Conservation (phyloP, 1,140 invertebrate species). For the Papilio machaon region DNA sequence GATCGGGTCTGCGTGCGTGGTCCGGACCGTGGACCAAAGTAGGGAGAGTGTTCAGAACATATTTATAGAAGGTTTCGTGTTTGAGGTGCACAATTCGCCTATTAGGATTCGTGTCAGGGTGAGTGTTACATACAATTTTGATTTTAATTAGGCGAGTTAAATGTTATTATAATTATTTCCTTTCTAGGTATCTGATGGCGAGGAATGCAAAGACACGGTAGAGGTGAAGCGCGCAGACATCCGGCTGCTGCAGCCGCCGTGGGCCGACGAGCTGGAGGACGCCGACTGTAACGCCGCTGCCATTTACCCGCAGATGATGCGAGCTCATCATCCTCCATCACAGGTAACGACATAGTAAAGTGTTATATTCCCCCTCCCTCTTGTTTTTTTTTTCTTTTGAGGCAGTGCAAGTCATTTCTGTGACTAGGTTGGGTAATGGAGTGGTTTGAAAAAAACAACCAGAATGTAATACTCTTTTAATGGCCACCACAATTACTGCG, state of each 20-base stretch:
- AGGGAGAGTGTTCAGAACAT: conserved; percentile 81
- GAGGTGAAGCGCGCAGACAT: conserved; percentile 93
- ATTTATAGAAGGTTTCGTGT: conserved; percentile 93
- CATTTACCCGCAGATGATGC: conserved; percentile 66
- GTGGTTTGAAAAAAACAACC: too few relatives aligned
- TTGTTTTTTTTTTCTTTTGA: too few relatives aligned
- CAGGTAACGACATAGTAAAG: conserved; percentile 50
- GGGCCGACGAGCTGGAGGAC: conserved; percentile 96
- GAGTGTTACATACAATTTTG: conserved; percentile 45
- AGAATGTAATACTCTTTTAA: too few relatives aligned
- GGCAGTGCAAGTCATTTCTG: too few relatives aligned
- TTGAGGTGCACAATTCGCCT: conserved; percentile 85
- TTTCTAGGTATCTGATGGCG: conserved; percentile 69
- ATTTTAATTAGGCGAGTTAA: not conserved
- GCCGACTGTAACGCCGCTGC: conserved; percentile 73
- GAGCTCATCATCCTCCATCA: conserved; percentile 58
- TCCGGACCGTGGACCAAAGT: conserved; percentile 77
- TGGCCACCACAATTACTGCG: not conserved
- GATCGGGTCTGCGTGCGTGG: conserved; percentile 82
- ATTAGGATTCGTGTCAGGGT: conserved; percentile 91
- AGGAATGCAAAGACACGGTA: conserved; percentile 69
- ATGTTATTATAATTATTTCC: not conserved
- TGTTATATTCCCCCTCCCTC: too few relatives aligned
- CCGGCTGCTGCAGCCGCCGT: conserved; percentile 94
- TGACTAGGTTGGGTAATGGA: too few relatives aligned